Evolutionary conservation across 2,888 invertebrate genomes (phyloP), one percentile per base, ranked within the genome.

Genomic region (Eudasyphora cyanicolor): DNA sequence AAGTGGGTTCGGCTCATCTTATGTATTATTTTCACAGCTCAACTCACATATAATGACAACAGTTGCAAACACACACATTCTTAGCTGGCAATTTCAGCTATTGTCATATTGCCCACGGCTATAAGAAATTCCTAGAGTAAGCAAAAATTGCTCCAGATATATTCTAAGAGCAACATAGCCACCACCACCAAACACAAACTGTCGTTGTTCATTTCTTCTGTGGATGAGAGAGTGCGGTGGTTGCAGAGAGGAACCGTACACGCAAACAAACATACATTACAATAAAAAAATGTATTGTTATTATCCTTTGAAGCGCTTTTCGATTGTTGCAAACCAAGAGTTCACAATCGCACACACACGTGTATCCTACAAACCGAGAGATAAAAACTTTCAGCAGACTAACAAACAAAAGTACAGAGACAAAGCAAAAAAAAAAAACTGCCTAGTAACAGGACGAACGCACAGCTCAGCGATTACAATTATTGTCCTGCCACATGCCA

Each of bases 231-330:
- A 51, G 35, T 35, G 62, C n/a, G 38, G 24, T n/a, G n/a, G n/a
- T n/a, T 17, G 71, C 19, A 38, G 10, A 73, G 49, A 64, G 35
- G 12, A 64, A 32, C 57, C 17, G n/a, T n/a, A 71, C 62, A 78
- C 49, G 3, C 38, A 32, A 62, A 27, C 35, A 70, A 87, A 88
- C 88, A 84, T 85, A 86, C 86, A 89, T 88, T 87, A 87, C 88
- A 89, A 89, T 89, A 89, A 89, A 89, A n/a, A 89, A 86, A 89
- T 89, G 88, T 89, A 89, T 89, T 88, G 87, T 88, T 89, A 89
- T 89, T 87, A 89, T 89, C 87, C 89, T 87, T 88, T 85, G 88
- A 89, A 89, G 88, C 88, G 89, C 88, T 89, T 89, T 89, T 89
- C 89, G 89, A 89, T 89, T 89, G 89, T 87, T 88, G 85, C 83